Evolutionary conservation across 1,140 invertebrate genomes (phyloP).

Genomic region (Drosophila grimshawi): DNA sequence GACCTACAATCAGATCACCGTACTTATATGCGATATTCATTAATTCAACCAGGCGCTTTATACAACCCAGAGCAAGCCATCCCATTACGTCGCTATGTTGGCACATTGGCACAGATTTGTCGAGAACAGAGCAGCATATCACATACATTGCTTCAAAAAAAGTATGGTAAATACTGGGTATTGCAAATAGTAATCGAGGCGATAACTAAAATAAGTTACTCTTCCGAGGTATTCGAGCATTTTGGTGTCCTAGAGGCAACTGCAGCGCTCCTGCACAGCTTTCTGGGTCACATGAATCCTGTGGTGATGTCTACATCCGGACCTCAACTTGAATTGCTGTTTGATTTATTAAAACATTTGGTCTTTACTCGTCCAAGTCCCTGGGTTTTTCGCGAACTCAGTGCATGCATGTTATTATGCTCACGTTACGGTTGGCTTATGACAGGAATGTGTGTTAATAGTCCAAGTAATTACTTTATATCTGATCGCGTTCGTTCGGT

Average conservation of each 20-base stretch:
- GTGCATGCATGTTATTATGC: conserved; percentile 58
- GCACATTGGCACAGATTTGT: conserved; percentile 65
- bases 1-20: conserved; percentile 30
- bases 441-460: conserved; percentile 58
- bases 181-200: conserved; percentile 60
- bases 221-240: conserved; percentile 62
- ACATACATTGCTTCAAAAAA: conserved; percentile 35
- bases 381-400: conserved; percentile 70
- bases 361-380: conserved; percentile 69
- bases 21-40: background rate
- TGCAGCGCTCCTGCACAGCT: conserved; percentile 50
- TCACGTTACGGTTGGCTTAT: conserved; percentile 37
- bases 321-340: conserved; percentile 31
- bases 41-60: conserved; percentile 46
- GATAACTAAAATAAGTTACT: conserved; percentile 65
- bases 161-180: conserved; percentile 53
- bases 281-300: conserved; percentile 22
- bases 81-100: conserved; percentile 67
- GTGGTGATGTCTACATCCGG: background rate
- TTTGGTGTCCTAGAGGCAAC: conserved; percentile 70
- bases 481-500: conserved; percentile 66
- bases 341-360: conserved; percentile 66
- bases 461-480: conserved; percentile 51
- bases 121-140: conserved; percentile 34
- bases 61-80: conserved; percentile 54